These are phyloP conservation scores for Enteromius viviparus DNA, from an alignment of 2,797 vertebrate genomes.

Conservation along the genomic window DNA sequence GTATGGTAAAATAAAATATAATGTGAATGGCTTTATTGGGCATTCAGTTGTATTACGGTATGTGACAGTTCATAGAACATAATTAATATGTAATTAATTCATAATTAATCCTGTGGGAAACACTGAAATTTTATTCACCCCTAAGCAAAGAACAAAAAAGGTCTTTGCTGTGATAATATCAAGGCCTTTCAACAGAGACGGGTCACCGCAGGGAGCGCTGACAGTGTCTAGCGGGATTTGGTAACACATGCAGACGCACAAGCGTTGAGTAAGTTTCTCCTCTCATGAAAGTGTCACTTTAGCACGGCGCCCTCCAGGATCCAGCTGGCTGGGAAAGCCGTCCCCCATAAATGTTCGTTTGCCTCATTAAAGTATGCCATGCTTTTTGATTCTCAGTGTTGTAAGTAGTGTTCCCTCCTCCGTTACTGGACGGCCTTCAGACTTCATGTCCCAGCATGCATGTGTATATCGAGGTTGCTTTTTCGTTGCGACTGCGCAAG, in stretches of 20 bases:
- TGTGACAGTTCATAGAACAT: no score
- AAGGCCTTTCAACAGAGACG: not conserved
- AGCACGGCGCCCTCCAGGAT: constrained; percentile 53
- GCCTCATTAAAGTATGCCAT: constrained; percentile 71
- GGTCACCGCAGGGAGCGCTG: not conserved
- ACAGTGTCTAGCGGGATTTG: not conserved
- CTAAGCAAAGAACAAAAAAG: not conserved
- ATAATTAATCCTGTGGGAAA: no score
- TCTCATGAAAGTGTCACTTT: constrained; percentile 72
- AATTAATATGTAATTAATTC: no score
- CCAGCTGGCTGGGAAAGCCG: constrained; percentile 65
- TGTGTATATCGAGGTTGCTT: constrained; percentile 57
- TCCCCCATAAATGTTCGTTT: constrained; percentile 71
- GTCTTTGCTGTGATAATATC: not conserved
- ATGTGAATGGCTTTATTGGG: no score
- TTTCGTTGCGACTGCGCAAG: constrained; percentile 61
- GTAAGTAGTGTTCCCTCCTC: constrained; percentile 65
- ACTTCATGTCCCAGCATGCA: constrained; percentile 53
- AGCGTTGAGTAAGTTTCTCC: constrained; percentile 66
- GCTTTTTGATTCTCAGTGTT: constrained; percentile 62
- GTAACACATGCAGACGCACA: constrained; percentile 33
- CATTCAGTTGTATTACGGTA: no score
- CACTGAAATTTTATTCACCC: no score
- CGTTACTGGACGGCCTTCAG: constrained; percentile 44
- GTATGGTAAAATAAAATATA: no score